Percentiles rank a stretch among this genome's conserved stretches.
phyloP scores from a whole-genome alignment of 1,140 invertebrate species.

The Hydropsyche tenuis region DNA sequence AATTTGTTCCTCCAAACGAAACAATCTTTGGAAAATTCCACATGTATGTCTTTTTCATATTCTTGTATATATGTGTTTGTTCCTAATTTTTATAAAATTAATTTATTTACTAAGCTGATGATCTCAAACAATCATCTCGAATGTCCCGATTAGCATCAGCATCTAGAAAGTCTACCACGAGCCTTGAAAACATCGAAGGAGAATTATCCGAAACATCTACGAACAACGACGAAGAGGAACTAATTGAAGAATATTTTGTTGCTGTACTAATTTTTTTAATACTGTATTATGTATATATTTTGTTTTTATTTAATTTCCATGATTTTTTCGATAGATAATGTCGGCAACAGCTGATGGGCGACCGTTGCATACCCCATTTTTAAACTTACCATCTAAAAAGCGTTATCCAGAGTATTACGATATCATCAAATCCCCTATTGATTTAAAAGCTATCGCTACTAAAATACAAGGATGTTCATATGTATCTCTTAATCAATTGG shows the following conservation, averaged over 20 bases:
- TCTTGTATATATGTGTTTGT: neutral
- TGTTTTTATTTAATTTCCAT: neutral
- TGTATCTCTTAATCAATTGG: constrained; percentile 78
- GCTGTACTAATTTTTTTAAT: constrained; percentile 57
- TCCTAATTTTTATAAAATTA: neutral
- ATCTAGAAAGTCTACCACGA: constrained; percentile 54
- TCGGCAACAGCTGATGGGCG: constrained; percentile 81
- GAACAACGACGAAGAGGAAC: constrained; percentile 74
- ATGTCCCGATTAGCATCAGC: constrained; percentile 58
- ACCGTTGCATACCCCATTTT: constrained; percentile 82
- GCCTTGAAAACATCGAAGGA: constrained; percentile 60
- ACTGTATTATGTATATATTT: neutral
- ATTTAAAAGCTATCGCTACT: constrained; percentile 90
- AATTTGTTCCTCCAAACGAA: constrained; percentile 75
- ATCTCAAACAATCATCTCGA: constrained; percentile 57
- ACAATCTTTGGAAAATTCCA: constrained; percentile 56
- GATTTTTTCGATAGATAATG: constrained; percentile 80
- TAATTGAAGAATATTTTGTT: constrained; percentile 70
- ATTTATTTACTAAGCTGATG: constrained; percentile 53
- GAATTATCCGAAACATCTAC: constrained; percentile 76
- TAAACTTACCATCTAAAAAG: constrained; percentile 88
- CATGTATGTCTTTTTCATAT: constrained; percentile 49
- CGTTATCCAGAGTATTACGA: constrained; percentile 97
- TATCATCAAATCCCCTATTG: constrained; percentile 94
- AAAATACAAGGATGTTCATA: constrained; percentile 90